Percentiles rank a stretch among this genome's conserved stretches.
Conservation (phyloP, 64 coral and sea anemone genomes). For the Montipora capricornis region DNA sequence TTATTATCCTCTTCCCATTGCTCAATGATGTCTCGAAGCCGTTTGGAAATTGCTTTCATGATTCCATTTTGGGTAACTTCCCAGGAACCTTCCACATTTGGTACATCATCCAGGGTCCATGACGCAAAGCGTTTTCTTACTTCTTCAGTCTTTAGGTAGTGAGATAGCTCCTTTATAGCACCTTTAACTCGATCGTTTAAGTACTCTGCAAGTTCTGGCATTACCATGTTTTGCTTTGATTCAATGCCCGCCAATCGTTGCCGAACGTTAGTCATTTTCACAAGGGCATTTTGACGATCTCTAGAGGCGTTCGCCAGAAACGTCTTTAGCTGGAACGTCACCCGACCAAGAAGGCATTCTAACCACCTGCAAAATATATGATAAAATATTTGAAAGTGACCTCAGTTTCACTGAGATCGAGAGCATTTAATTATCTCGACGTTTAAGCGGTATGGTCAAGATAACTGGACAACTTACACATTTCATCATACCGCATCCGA, state of each 20-base stretch:
- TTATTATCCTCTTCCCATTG: conserved; percentile 46
- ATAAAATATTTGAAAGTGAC: too few species aligned
- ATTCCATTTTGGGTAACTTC: not conserved
- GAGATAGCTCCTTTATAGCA: not conserved
- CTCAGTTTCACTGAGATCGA: too few species aligned
- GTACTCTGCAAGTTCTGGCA: not conserved
- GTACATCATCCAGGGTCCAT: conserved; percentile 25
- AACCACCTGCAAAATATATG: not conserved
- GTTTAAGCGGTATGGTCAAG: not conserved
- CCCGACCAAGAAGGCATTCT: not conserved
- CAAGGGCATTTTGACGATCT: not conserved
- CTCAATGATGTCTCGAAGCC: not conserved
- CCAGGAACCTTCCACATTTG: conserved; percentile 1
- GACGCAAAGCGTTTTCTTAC: not conserved
- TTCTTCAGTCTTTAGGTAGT: not conserved
- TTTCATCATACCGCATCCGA: too few species aligned
- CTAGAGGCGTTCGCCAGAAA: not conserved
- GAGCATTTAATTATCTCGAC: not conserved
- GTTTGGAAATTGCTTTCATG: not conserved
- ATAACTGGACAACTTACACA: too few species aligned
- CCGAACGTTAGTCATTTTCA: not conserved
- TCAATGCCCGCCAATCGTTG: not conserved
- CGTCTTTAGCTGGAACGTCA: not conserved
- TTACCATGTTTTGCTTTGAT: not conserved
- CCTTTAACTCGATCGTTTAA: not conserved